Evolutionary conservation across 2,797 vertebrate species (phyloP), one percentile per base, ranked within the genome.

Genomic region (Urocyon cinereoargenteus): DNA sequence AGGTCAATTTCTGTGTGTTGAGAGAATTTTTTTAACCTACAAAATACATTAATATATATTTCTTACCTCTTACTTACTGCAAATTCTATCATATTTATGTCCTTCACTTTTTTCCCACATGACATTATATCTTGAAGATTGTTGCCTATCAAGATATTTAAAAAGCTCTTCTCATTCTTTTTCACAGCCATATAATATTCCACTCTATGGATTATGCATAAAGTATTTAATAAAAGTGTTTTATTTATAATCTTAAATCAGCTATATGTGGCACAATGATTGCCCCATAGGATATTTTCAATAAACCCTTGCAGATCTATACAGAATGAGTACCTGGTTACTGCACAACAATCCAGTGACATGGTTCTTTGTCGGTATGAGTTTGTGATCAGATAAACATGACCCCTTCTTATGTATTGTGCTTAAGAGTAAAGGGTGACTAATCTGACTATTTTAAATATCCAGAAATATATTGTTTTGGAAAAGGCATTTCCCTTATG

Each of bases 181-280:
- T 84, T 89, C 86, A 55, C 0, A 57, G 61, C 24, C 79, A 2
- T 34, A 45, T 77, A 85, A 36, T 88, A 88, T 94, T 92, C n/a
- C 1, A 81, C 11, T 34, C 1, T 40, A 15, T 28, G 3, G 2
- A 61, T 72, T 72, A 72, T 81, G 24, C 16, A 34, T 13, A 59
- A 75, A 95, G 7, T 36, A 51, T 40, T 96, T 90, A 93, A 16
- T 72, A 93, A 85, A 45, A 24, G 8, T 51, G 21, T 79, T 95
- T 92, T 61, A 53, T 36, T 70, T 61, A 9, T 70, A 64, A 70
- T 70, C 28, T 87, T 77, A 77, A 81, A 87, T 19, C 22, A 31
- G 7, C 16, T 55, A 2, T 51, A 45, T 1, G 49, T 53, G 34
- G 8, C 26, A 75, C 4, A 55, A 53, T 75, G 18, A 85, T 72